phyloP scores from a whole-genome alignment of 2,888 invertebrate genomes.

The Nephrotoma guestfalica region DNA sequence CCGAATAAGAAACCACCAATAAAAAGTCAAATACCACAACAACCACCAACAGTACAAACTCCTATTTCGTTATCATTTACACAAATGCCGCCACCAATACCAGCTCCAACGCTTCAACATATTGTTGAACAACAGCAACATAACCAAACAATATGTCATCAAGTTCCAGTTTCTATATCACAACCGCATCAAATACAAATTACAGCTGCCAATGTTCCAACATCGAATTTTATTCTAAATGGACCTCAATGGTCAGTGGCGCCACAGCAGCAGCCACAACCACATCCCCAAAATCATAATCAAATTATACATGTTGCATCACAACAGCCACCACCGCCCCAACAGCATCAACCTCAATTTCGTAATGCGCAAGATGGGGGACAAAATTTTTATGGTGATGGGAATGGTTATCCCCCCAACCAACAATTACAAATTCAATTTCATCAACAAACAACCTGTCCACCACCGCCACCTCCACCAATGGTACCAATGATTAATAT shows the following conservation, averaged over 20 bases:
- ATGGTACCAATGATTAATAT: not conserved
- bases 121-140: constrained; percentile 12
- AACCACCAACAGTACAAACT: constrained; percentile 5
- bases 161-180: constrained; percentile 14
- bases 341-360: not conserved
- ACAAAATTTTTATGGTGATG: constrained; percentile 4
- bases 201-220: constrained; percentile 13
- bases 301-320: constrained; percentile 7
- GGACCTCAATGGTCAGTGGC: constrained; percentile 2
- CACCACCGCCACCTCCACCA: not conserved
- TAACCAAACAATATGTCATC: constrained; percentile 10
- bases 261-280: constrained; percentile 4
- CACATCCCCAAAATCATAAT: not conserved
- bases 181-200: constrained; percentile 13
- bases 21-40: not conserved
- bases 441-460: constrained; percentile 2
- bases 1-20: not conserved
- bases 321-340: constrained; percentile 4
- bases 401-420: constrained; percentile 6
- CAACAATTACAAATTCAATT: constrained; percentile 11
- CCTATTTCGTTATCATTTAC: constrained; percentile 10
- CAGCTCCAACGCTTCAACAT: constrained; percentile 14
- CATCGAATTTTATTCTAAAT: constrained; percentile 13
- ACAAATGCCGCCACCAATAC: constrained; percentile 15
- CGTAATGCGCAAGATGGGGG: not conserved